A percentile compares a stretch with the other conserved stretches of the same genome.
phyloP scores from a whole-genome alignment of 2,797 vertebrate genomes.

The Paratrypauchen microcephalus region DNA sequence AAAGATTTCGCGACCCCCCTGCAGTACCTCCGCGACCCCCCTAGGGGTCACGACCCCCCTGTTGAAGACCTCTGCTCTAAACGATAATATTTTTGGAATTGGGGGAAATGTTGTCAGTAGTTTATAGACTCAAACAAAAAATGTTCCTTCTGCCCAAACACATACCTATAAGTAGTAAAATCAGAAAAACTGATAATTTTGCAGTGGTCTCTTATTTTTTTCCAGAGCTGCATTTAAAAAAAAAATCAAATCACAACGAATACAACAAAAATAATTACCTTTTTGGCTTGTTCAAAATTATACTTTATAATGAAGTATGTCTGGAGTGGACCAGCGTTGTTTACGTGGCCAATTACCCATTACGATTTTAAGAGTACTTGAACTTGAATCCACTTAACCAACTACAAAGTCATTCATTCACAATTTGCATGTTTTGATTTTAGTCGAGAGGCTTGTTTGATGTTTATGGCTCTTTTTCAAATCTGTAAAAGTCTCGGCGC shows the following conservation, averaged over 20 bases:
- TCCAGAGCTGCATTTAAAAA: too few species aligned
- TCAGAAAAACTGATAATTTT: too few species aligned
- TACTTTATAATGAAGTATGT: not conserved
- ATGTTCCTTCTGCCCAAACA: too few species aligned
- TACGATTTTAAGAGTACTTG: not conserved
- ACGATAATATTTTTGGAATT: too few species aligned
- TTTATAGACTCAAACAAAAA: too few species aligned
- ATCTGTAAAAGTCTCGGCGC: not conserved
- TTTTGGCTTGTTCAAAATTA: not conserved
- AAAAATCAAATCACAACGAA: not conserved
- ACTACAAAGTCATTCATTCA: not conserved
- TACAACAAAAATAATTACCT: not conserved
- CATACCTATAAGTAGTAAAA: too few species aligned
- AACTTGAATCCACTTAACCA: not conserved
- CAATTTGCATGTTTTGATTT: not conserved
- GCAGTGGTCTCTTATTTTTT: too few species aligned
- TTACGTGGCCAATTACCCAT: not conserved
- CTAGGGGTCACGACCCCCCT: too few species aligned
- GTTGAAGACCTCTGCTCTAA: too few species aligned
- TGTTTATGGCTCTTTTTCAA: not conserved
- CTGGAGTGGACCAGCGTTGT: not conserved
- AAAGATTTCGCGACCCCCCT: too few species aligned
- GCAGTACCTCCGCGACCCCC: too few species aligned
- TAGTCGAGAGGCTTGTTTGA: not conserved
- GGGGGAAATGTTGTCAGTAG: too few species aligned